phyloP scores from a whole-genome alignment of 2,888 invertebrate genomes.

The Flexamia atlantica region DNA sequence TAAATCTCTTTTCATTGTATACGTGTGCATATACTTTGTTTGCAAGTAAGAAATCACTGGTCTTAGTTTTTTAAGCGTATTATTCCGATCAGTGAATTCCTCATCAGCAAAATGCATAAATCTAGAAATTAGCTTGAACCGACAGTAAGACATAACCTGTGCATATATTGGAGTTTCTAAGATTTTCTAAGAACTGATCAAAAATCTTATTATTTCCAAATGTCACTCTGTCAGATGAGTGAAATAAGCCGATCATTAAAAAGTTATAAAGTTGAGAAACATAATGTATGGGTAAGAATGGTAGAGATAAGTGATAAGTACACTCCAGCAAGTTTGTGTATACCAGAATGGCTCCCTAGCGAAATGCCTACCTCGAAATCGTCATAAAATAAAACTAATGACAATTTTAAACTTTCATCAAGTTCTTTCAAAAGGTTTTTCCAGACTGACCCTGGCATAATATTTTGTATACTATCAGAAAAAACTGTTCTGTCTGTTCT shows the following conservation, averaged over 20 bases:
- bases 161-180: neutral
- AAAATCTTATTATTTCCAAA: too few relatives aligned
- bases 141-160: neutral
- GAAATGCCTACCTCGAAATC: neutral
- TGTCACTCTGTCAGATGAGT: slow-evolving; percentile 1
- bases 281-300: too few relatives aligned
- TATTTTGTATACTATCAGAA: neutral
- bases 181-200: neutral
- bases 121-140: neutral
- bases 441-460: too few relatives aligned
- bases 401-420: too few relatives aligned
- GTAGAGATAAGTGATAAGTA: too few relatives aligned
- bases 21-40: neutral
- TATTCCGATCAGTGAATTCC: neutral
- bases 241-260: neutral
- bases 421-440: too few relatives aligned
- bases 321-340: neutral
- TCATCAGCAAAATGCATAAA: neutral
- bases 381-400: too few relatives aligned
- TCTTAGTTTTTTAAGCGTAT: neutral
- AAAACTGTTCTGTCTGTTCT: too few relatives aligned
- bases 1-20: neutral
- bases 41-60: neutral
- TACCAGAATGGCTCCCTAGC: neutral
- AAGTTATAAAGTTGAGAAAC: neutral